phyloP scores from a whole-genome alignment of 2,888 invertebrate species.

The Aspidapion aeneum region DNA sequence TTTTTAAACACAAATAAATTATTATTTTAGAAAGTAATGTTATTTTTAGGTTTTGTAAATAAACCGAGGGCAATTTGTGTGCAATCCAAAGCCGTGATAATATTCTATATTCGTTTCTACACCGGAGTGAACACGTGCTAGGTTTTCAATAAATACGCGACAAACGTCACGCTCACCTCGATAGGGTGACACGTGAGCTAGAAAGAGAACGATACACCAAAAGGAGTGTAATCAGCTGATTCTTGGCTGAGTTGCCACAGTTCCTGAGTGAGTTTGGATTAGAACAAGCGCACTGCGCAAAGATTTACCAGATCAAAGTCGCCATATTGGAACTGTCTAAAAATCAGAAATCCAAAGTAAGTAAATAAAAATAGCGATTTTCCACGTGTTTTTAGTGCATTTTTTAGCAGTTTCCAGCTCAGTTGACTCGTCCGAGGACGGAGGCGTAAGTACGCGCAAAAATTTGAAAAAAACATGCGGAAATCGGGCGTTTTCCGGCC shows the following conservation, averaged over 20 bases:
- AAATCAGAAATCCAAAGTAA: slow-evolving; percentile 48
- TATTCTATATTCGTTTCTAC: neutral
- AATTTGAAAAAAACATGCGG: slow-evolving; percentile 2
- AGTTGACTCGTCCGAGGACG: slow-evolving; percentile 29
- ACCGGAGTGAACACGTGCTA: neutral
- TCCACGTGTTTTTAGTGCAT: slow-evolving; percentile 31
- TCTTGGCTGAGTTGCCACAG: neutral
- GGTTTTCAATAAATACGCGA: neutral
- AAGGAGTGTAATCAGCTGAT: neutral
- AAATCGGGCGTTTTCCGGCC: neutral
- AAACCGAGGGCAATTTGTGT: neutral
- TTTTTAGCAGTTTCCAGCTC: slow-evolving; percentile 25
- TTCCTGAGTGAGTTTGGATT: neutral
- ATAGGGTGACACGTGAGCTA: neutral
- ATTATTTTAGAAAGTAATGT: slow-evolving; percentile 27
- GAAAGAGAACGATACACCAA: neutral
- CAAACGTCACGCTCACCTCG: neutral
- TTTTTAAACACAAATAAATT: neutral
- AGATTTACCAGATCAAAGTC: slow-evolving; percentile 43
- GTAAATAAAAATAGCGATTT: slow-evolving; percentile 46
- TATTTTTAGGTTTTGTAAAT: slow-evolving; percentile 28
- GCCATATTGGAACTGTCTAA: slow-evolving; percentile 51
- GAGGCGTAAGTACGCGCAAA: slow-evolving; percentile 38
- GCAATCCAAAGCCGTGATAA: neutral
- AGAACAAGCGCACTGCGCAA: slow-evolving; percentile 31